A percentile compares a stretch with the other conserved stretches of the same genome.
Conservation (phyloP, 1,140 invertebrate genomes). For the Drosophila ananassae region DNA sequence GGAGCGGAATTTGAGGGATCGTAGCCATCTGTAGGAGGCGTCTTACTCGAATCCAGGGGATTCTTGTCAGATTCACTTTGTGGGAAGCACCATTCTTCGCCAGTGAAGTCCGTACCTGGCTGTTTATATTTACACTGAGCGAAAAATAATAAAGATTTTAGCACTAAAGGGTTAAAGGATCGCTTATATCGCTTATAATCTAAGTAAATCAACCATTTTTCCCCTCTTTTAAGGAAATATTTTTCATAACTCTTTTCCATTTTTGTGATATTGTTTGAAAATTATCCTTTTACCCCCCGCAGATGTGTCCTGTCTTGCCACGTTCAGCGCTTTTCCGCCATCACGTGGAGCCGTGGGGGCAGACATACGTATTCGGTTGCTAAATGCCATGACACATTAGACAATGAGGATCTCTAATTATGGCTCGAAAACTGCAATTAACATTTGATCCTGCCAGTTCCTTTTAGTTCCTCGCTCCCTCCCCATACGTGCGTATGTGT, state of each 20-base stretch:
- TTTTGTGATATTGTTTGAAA: too few species aligned
- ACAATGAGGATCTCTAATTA: conserved; percentile 78
- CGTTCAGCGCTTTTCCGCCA: not conserved
- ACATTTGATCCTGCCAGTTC: conserved; percentile 65
- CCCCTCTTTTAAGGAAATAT: too few species aligned
- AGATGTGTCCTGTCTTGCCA: conserved; percentile 6
- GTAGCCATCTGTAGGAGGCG: conserved; percentile 14
- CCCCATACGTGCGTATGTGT: conserved; percentile 20
- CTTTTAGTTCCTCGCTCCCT: not conserved
- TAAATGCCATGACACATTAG: conserved; percentile 78
- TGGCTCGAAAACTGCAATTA: conserved; percentile 77
- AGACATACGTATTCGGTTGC: conserved; percentile 58
- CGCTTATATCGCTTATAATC: not conserved
- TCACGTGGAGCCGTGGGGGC: conserved; percentile 2
- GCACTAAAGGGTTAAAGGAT: not conserved
- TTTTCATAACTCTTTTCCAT: too few species aligned
- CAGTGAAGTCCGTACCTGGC: not conserved
- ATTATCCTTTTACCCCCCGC: too few species aligned
- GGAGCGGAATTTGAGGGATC: conserved; percentile 35
- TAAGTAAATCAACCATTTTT: not conserved
- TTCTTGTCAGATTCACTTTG: conserved; percentile 6
- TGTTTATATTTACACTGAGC: conserved; percentile 1
- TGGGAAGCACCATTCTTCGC: not conserved
- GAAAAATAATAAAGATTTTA: not conserved
- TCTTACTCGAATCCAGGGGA: conserved; percentile 23